phyloP scores from a whole-genome alignment of 2,888 invertebrate genomes.

The Charanyca ferruginea region DNA sequence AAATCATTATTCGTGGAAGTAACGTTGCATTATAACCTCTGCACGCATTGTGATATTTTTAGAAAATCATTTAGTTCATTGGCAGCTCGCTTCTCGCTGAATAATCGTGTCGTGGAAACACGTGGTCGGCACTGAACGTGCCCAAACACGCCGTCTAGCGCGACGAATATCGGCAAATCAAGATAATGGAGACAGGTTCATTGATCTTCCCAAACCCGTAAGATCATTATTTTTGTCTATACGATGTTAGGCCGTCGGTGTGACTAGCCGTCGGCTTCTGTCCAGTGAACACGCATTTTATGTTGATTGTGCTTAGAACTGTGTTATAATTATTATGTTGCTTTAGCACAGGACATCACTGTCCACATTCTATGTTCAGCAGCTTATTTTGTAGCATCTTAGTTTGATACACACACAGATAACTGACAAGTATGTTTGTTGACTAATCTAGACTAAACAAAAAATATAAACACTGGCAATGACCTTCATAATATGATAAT shows the following conservation, averaged over 20 bases:
- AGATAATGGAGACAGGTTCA: constrained; percentile 81
- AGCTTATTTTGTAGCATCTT: constrained; percentile 46
- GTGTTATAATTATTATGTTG: constrained; percentile 51
- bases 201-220: constrained; percentile 85
- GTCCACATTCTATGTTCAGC: constrained; percentile 9
- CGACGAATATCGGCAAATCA: constrained; percentile 69
- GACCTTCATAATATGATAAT: constrained; percentile 52
- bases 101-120: constrained; percentile 77
- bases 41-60: constrained; percentile 88
- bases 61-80: constrained; percentile 87
- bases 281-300: constrained; percentile 65
- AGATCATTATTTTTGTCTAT: constrained; percentile 72
- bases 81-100: constrained; percentile 81
- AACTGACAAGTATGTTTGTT: constrained; percentile 33
- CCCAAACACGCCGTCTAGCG: constrained; percentile 66
- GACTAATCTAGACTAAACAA: constrained; percentile 55
- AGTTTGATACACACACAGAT: constrained; percentile 8
- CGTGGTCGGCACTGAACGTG: constrained; percentile 78
- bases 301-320: constrained; percentile 60
- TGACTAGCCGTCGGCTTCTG: constrained; percentile 72
- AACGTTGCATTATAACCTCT: constrained; percentile 85
- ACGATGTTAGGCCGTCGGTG: constrained; percentile 71
- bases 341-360: constrained; percentile 26
- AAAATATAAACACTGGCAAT: constrained; percentile 58
- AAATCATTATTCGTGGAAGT: constrained; percentile 67